Evolutionary conservation across 2,113 vertebrate species (phyloP).

Genomic region (Paracanthobrama guichenoti): DNA sequence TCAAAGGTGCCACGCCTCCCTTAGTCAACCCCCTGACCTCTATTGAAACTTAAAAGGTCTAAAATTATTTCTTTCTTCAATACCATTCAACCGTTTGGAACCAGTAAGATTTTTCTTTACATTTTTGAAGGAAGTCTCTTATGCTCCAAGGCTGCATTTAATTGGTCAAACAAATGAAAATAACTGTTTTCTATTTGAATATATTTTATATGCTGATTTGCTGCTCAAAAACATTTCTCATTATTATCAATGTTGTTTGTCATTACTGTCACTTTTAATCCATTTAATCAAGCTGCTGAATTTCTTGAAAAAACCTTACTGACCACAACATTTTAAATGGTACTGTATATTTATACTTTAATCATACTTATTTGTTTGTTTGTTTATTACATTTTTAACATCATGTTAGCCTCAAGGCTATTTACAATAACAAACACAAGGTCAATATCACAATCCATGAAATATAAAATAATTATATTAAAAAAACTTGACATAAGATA

Average conservation of each 20-base stretch:
- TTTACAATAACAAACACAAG: too few relatives aligned
- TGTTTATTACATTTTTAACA: too few relatives aligned
- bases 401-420: too few relatives aligned
- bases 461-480: too few relatives aligned
- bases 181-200: neutral
- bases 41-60: neutral
- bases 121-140: neutral
- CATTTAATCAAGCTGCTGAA: too few relatives aligned
- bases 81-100: neutral
- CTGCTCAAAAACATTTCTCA: neutral
- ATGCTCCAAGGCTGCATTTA: neutral
- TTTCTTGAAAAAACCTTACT: neutral
- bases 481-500: neutral
- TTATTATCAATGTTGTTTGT: neutral
- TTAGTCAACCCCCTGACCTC: neutral
- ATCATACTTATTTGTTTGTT: neutral
- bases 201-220: conserved; percentile 4
- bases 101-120: neutral
- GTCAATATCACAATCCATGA: too few relatives aligned
- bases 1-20: neutral
- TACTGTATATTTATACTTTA: neutral
- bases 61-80: neutral
- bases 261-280: too few relatives aligned
- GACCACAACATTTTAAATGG: neutral
- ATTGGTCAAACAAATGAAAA: neutral